Evolutionary conservation across 1,140 invertebrate genomes (phyloP).

Genomic region (Anastatus disparis): DNA sequence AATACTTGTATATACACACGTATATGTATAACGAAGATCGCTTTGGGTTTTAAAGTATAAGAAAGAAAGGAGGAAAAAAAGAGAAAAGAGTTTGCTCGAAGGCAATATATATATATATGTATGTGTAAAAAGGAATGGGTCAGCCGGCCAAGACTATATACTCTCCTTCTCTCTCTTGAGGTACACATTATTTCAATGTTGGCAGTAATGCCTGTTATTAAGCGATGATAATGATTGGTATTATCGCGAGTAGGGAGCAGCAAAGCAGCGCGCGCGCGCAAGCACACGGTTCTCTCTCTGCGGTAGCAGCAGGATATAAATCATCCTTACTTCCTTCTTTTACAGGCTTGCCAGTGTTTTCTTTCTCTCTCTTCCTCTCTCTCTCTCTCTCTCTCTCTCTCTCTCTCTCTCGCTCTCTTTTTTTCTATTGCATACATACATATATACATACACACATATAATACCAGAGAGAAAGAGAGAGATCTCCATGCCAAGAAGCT

Average conservation of each 20-base stretch:
- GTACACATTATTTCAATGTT: constrained; percentile 67
- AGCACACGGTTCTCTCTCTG: constrained; percentile 60
- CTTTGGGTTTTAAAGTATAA: too few species aligned
- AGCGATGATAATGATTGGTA: constrained; percentile 70
- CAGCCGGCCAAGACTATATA: constrained; percentile 50
- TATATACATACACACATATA: neutral
- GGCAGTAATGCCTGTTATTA: constrained; percentile 70
- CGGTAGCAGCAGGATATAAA: constrained; percentile 69
- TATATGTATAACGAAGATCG: too few species aligned
- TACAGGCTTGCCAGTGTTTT: constrained; percentile 53
- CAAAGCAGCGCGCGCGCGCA: constrained; percentile 41
- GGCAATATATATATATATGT: constrained; percentile 33
- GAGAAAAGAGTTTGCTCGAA: neutral
- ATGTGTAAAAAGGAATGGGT: constrained; percentile 54
- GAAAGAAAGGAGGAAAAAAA: constrained; percentile 36
- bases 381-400: constrained; percentile 1
- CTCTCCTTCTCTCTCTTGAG: too few species aligned
- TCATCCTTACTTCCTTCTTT: constrained; percentile 68
- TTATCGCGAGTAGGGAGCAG: constrained; percentile 67
- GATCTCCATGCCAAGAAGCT: constrained; percentile 65
- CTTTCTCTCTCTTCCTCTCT: neutral
- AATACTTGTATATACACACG: too few species aligned
- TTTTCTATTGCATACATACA: neutral
- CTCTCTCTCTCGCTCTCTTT: neutral
- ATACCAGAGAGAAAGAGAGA: constrained; percentile 42